A percentile compares a stretch with the other conserved stretches of the same genome.
These are phyloP conservation scores for Phacellophora camtschatica DNA, from an alignment of 30 jellyfish, hydroid and myxozoan species.

Conservation along the genomic window DNA sequence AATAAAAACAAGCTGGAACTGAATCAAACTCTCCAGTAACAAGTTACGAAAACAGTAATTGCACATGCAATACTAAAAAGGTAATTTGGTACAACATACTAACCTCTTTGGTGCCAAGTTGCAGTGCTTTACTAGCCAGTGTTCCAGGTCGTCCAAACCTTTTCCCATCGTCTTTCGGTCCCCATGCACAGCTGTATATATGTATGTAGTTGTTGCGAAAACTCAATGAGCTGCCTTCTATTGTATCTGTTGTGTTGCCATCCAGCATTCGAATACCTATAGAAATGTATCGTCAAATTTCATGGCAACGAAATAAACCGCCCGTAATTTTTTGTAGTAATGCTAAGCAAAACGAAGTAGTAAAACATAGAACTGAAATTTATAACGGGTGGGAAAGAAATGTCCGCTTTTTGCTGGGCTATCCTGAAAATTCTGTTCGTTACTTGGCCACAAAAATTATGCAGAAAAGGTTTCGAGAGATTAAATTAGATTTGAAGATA, in stretches of 20 bases:
- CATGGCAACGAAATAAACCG: background rate
- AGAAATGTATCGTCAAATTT: background rate
- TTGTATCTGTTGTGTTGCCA: conserved; percentile 97
- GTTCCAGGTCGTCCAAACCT: conserved; percentile 99
- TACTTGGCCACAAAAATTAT: background rate
- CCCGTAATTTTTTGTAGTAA: background rate
- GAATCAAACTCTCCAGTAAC: too few relatives aligned
- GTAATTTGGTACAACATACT: too few relatives aligned
- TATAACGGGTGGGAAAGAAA: too few relatives aligned
- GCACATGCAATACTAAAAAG: too few relatives aligned
- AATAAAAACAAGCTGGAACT: too few relatives aligned
- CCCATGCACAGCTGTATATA: conserved; percentile 99
- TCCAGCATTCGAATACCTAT: conserved; percentile 99
- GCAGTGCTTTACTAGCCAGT: conserved; percentile 96
- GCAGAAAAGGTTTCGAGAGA: background rate
- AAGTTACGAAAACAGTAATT: too few relatives aligned
- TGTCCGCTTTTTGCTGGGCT: too few relatives aligned
- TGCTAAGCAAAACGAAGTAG: too few relatives aligned
- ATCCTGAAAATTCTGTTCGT: background rate
- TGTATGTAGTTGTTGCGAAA: conserved; percentile 87
- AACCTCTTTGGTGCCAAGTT: conserved; percentile 95
- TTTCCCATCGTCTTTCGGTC: conserved; percentile 99
- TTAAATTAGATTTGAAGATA: background rate
- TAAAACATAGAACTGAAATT: too few relatives aligned
- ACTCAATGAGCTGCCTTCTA: conserved; percentile 98